A percentile compares a stretch with the other conserved stretches of the same genome.
These are phyloP conservation scores for Panagrolaimus sp. DNA, from an alignment of 1,140 invertebrate genomes.

Conservation along the genomic window DNA sequence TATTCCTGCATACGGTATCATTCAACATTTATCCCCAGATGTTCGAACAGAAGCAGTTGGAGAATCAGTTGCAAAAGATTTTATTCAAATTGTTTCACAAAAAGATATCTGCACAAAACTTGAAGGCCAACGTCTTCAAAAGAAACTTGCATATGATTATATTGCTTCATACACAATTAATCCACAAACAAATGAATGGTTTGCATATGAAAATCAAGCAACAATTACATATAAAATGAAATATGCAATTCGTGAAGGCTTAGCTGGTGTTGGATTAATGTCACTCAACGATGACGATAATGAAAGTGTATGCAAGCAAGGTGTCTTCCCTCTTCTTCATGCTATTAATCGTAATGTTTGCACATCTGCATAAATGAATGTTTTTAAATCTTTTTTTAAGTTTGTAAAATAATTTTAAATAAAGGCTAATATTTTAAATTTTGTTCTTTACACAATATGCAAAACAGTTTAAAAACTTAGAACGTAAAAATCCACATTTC, in stretches of 20 bases:
- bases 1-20: conserved; percentile 24
- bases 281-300: conserved; percentile 3
- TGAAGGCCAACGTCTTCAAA: not conserved
- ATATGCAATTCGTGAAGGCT: conserved; percentile 1
- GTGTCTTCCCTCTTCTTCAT: not conserved
- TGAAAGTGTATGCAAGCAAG: not conserved
- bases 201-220: not conserved
- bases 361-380: no score
- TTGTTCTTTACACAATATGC: no score
- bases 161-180: not conserved
- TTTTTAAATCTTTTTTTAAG: no score
- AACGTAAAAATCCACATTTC: no score
- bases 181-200: not conserved
- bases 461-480: no score
- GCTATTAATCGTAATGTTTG: not conserved
- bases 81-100: not conserved
- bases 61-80: not conserved
- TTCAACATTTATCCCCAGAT: not conserved
- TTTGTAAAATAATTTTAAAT: no score
- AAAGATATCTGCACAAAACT: not conserved
- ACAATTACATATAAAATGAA: conserved; percentile 2
- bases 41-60: not conserved
- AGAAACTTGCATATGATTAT: not conserved
- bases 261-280: not conserved
- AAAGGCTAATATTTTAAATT: no score